Percentiles rank a stretch among this genome's conserved stretches.
Evolutionary conservation across 1,140 invertebrate species (phyloP).

Genomic region (Marisa cornuarietis): DNA sequence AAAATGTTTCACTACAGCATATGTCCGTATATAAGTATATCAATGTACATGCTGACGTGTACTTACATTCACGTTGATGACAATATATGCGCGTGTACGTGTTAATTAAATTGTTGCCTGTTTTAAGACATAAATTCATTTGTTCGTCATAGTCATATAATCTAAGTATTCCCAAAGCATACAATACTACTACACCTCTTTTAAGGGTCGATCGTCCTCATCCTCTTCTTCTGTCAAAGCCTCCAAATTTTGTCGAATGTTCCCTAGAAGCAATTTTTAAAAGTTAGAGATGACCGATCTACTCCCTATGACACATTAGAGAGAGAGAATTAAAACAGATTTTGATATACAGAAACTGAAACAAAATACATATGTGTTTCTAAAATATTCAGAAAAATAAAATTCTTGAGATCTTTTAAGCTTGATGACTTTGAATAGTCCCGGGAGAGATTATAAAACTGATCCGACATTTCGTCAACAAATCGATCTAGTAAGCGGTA

Average conservation of each 20-base stretch:
- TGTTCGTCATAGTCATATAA: too few relatives aligned
- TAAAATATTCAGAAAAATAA: too few relatives aligned
- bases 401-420: neutral
- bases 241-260: slow-evolving; percentile 15
- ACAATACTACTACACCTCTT: too few relatives aligned
- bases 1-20: too few relatives aligned
- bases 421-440: neutral
- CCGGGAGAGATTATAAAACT: neutral
- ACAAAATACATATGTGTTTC: neutral
- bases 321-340: neutral
- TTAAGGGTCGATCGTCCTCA: neutral
- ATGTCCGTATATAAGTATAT: too few relatives aligned
- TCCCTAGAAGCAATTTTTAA: neutral
- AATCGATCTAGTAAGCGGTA: neutral
- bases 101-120: too few relatives aligned
- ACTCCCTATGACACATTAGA: neutral
- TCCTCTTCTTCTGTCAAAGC: slow-evolving; percentile 16
- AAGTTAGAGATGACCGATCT: neutral
- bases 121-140: too few relatives aligned
- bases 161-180: too few relatives aligned
- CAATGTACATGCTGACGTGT: too few relatives aligned
- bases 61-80: neutral
- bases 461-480: neutral
- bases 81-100: neutral
- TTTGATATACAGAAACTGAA: neutral